phyloP scores from a whole-genome alignment of 2,113 vertebrate genomes.

The Grammomys dolichurus region DNA sequence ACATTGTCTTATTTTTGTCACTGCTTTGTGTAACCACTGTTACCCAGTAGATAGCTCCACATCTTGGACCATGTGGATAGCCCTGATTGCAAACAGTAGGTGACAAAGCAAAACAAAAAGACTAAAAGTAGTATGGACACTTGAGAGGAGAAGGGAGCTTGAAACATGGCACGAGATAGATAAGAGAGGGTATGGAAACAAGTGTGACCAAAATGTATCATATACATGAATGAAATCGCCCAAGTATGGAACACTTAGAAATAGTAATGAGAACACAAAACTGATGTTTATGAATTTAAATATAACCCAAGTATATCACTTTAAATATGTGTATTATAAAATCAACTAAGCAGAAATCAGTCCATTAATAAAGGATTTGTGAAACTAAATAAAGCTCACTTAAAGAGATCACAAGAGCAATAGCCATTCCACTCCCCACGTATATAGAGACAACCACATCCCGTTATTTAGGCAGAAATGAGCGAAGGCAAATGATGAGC shows the following conservation, averaged over 20 bases:
- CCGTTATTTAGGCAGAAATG: not conserved
- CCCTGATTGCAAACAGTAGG: not conserved
- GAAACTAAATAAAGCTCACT: not conserved
- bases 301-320: not conserved
- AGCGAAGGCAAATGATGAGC: not conserved
- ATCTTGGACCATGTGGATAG: not conserved
- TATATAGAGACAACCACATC: not conserved
- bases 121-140: not conserved
- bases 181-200: not conserved
- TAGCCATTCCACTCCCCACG: not conserved
- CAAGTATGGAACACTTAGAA: not conserved
- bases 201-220: not conserved
- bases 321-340: not conserved
- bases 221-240: not conserved
- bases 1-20: not conserved
- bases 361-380: not conserved
- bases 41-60: not conserved
- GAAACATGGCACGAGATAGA: not conserved
- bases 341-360: not conserved
- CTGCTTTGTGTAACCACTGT: too few species aligned
- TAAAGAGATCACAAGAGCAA: conserved; percentile 1
- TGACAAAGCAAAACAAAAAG: not conserved
- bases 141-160: not conserved
- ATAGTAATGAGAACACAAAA: not conserved
- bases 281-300: not conserved